phyloP scores from a whole-genome alignment of 2,888 invertebrate genomes.

The Baccha elongata region DNA sequence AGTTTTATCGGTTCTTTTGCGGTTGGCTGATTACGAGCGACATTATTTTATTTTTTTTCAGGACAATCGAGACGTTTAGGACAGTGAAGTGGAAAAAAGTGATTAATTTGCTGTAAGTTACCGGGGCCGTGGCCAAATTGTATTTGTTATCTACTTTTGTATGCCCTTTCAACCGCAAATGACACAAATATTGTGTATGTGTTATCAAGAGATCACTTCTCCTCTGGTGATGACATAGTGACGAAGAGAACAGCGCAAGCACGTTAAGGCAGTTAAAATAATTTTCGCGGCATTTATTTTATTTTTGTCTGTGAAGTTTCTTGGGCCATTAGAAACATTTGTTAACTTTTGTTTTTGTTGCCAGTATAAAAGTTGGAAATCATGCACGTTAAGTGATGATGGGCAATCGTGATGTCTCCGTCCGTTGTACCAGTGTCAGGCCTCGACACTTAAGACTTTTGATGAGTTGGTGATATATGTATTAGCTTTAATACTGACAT shows the following conservation, averaged over 20 bases:
- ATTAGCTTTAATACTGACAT: conserved; percentile 10
- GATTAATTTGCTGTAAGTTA: conserved; percentile 66
- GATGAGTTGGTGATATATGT: conserved; percentile 49
- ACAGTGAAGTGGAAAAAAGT: conserved; percentile 58
- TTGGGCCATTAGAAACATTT: conserved; percentile 56
- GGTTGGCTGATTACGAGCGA: conserved; percentile 63
- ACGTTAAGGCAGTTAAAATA: conserved; percentile 68
- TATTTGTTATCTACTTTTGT: conserved; percentile 4
- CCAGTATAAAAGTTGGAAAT: conserved; percentile 37
- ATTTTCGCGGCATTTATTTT: conserved; percentile 69
- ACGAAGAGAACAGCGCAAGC: conserved; percentile 36
- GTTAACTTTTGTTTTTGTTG: conserved; percentile 3
- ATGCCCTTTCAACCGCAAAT: conserved; percentile 15
- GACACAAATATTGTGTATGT: conserved; percentile 21
- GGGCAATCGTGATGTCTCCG: conserved; percentile 34
- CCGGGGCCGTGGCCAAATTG: conserved; percentile 43
- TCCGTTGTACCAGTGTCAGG: background rate
- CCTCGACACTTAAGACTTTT: background rate
- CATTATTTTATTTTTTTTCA: conserved; percentile 10
- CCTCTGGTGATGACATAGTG: conserved; percentile 24
- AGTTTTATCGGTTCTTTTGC: conserved; percentile 69
- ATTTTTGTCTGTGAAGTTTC: conserved; percentile 51
- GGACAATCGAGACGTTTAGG: conserved; percentile 31
- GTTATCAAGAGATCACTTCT: conserved; percentile 60
- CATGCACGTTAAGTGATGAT: conserved; percentile 54